These are phyloP conservation scores for Silurus glanis DNA, from an alignment of 2,113 vertebrate genomes.

Conservation along the genomic window DNA sequence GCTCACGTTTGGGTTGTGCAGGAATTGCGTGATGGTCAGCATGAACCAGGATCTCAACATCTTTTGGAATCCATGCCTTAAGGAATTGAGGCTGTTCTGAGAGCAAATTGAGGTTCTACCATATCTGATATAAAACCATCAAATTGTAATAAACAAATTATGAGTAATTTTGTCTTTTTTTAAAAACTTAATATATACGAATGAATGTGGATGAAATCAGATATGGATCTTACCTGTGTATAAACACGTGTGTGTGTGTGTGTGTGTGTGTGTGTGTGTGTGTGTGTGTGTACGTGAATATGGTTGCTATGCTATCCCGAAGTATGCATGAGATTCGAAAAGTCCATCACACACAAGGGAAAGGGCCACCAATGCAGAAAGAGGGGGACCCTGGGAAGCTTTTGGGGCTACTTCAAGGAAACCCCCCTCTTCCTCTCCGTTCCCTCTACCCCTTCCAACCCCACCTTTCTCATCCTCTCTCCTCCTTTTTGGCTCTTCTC, in stretches of 20 bases:
- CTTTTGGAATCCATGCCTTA: neutral
- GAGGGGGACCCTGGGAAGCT: conserved; percentile 63
- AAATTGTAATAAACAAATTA: neutral
- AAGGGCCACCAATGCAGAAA: conserved; percentile 79
- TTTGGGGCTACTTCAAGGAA: conserved; percentile 76
- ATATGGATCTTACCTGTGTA: conserved; percentile 27
- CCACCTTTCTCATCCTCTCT: conserved; percentile 32
- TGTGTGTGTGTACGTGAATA: conserved; percentile 55
- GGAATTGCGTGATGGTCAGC: neutral
- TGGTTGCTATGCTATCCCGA: conserved; percentile 59
- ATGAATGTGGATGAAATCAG: neutral
- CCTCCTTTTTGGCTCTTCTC: conserved; percentile 67
- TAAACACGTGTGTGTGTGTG: conserved; percentile 28
- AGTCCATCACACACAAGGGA: conserved; percentile 64
- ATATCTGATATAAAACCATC: neutral
- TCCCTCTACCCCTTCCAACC: neutral
- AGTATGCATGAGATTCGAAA: conserved; percentile 64
- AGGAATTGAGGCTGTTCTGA: neutral
- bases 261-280: conserved; percentile 41
- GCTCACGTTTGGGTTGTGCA: neutral
- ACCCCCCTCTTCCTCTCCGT: conserved; percentile 37
- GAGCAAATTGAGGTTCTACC: neutral
- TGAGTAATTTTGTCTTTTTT: neutral
- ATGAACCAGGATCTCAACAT: neutral
- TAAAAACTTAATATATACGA: neutral